Evolutionary conservation across 2,888 invertebrate genomes (phyloP).

Genomic region (Calephelis perditalis): DNA sequence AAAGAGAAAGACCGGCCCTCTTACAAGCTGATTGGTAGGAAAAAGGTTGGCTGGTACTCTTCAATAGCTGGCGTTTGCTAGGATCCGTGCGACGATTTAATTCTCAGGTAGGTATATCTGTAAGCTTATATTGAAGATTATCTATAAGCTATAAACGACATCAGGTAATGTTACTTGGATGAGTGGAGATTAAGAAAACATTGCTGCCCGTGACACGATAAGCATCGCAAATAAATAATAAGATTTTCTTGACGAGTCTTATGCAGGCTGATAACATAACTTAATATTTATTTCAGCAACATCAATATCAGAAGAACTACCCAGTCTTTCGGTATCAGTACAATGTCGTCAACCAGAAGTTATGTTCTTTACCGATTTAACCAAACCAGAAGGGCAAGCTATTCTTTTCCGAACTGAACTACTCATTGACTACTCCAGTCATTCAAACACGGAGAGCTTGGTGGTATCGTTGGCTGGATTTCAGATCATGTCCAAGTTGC

Average conservation of each 20-base stretch:
- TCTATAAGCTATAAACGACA: no score
- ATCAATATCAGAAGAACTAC: slow-evolving; percentile 63
- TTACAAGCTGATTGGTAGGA: no score
- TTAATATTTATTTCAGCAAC: slow-evolving; percentile 52
- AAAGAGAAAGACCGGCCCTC: no score
- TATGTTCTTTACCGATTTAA: slow-evolving; percentile 83
- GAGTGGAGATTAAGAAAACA: no score
- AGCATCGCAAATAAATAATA: no score
- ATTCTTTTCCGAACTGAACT: slow-evolving; percentile 84
- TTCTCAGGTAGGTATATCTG: no score
- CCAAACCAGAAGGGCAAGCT: slow-evolving; percentile 79
- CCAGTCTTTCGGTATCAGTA: slow-evolving; percentile 83
- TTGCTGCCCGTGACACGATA: no score
- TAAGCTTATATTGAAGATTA: no score
- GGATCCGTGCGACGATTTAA: no score
- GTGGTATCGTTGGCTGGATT: slow-evolving; percentile 67
- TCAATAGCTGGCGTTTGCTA: not conserved
- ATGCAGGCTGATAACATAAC: no score
- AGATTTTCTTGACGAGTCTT: no score
- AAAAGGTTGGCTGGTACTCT: not conserved
- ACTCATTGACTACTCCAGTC: slow-evolving; percentile 83
- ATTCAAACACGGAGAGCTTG: slow-evolving; percentile 80
- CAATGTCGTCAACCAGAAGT: slow-evolving; percentile 88
- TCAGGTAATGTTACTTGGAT: no score
- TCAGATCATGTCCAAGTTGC: slow-evolving; percentile 77